Evolutionary conservation across 30 jellyfish, hydroid and myxozoan genomes (phyloP), one percentile per base, ranked within the genome.

Genomic region (Thelohanellus kitauei): DNA sequence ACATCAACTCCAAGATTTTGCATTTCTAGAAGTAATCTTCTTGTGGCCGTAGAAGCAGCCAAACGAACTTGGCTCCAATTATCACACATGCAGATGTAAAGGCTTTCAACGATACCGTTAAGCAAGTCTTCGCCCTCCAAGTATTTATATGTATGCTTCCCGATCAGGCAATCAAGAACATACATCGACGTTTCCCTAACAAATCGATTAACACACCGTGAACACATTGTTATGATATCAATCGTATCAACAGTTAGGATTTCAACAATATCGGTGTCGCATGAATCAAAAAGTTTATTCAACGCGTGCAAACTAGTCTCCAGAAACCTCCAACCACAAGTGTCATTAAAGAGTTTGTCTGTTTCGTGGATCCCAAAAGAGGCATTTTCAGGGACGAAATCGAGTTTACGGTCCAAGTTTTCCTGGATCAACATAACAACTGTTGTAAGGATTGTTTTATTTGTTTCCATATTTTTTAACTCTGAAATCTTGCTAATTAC

Each of bases 61-160:
- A 73, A 50, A 35, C 93, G 51, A 1, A 73, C 93, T 56, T 73
- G 93, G 42, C 93, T 73, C 93, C 93, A 73, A 35, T 73, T 73
- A 59, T 73, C 93, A 5, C 87, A 50, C 32, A 73, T 53, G 16
- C 93, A 87, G 17, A 24, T 57, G 9, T 32, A 22, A 3, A 73
- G 62, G 38, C 58, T 84, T 5, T 32, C 51, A 12, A 69, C 84
- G 32, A 73, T 60, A 21, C 64, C 68, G 38, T 44, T 41, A 2
- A 85, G 87, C 38, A 73, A 34, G 14, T 51, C 73, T 32, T 63
- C 53, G n/a, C 48, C 50, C 1, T 43, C 22, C 2, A 19, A 16
- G 4, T 50, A 48, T 6, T 61, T 61, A 3, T 66, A 18, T 50
- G 38, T 12, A 20, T 11, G 17, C 23, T 48, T 57, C 35, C 85